phyloP scores from a whole-genome alignment of 2,888 invertebrate species.

The Caenorhabditis imperialis region DNA sequence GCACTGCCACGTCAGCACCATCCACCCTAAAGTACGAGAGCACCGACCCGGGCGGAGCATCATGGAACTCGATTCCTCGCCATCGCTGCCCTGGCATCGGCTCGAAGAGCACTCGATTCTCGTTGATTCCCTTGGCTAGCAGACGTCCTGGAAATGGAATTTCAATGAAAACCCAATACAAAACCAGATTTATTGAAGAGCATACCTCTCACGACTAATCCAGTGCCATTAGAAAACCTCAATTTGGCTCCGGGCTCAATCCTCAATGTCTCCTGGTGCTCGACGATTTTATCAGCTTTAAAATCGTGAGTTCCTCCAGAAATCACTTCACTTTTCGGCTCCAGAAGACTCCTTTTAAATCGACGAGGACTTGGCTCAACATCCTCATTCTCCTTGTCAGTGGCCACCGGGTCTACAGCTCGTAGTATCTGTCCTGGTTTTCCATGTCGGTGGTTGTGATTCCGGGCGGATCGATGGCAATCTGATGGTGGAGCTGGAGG shows the following conservation, averaged over 20 bases:
- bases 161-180: constrained; percentile 3
- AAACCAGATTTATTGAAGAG: too few species aligned
- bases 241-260: constrained; percentile 15
- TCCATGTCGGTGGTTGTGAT: constrained; percentile 46
- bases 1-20: constrained; percentile 45
- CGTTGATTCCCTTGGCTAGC: constrained; percentile 33
- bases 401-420: constrained; percentile 31
- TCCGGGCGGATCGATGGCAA: constrained; percentile 37
- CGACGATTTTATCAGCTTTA: constrained; percentile 10
- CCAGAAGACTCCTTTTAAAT: constrained; percentile 6
- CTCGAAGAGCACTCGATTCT: constrained; percentile 46
- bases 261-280: constrained; percentile 2
- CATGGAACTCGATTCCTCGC: constrained; percentile 48
- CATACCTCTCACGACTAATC: constrained; percentile 26
- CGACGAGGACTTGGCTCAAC: constrained; percentile 15
- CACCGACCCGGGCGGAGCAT: constrained; percentile 12
- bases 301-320: background rate
- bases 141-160: constrained; percentile 30
- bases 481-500: constrained; percentile 26
- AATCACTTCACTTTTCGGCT: background rate
- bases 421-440: constrained; percentile 25
- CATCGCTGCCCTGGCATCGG: constrained; percentile 20
- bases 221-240: constrained; percentile 23
- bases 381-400: constrained; percentile 19
- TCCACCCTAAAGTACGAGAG: constrained; percentile 47